These are phyloP conservation scores for Clupea harengus DNA, from an alignment of 2,113 vertebrate species.

Conservation along the genomic window DNA sequence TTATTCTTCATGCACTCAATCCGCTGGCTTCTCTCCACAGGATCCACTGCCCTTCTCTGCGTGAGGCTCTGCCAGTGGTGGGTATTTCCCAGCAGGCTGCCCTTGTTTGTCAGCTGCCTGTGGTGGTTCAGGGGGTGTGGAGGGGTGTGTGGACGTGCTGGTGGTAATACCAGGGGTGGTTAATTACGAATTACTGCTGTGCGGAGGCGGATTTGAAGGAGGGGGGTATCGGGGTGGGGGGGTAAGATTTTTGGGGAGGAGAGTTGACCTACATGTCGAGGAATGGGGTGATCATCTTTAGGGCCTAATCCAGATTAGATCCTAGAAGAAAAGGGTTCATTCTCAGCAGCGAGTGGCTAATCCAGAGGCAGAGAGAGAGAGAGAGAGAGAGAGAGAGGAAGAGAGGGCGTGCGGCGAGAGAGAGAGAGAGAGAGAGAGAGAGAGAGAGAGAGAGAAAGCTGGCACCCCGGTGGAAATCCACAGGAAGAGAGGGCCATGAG, in stretches of 20 bases:
- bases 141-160: constrained; percentile 8
- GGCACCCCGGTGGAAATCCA: too few species aligned
- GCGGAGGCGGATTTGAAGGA: not conserved
- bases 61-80: not conserved
- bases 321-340: constrained; percentile 5
- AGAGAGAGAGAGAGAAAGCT: not conserved
- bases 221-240: not conserved
- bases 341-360: not conserved
- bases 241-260: not conserved
- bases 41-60: not conserved
- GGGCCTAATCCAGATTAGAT: constrained; percentile 39
- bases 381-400: not conserved
- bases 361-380: constrained; percentile 17
- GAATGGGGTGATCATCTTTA: constrained; percentile 17
- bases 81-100: not conserved
- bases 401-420: not conserved
- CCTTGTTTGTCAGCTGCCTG: not conserved
- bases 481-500: too few species aligned
- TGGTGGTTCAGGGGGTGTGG: not conserved
- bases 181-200: not conserved
- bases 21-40: not conserved
- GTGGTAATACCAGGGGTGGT: not conserved
- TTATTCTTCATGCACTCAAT: not conserved
- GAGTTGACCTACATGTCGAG: constrained; percentile 42
- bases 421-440: not conserved